A percentile compares a stretch with the other conserved stretches of the same genome.
These are phyloP conservation scores for Tachycineta bicolor DNA, from an alignment of 2,113 vertebrate genomes.

Conservation along the genomic window DNA sequence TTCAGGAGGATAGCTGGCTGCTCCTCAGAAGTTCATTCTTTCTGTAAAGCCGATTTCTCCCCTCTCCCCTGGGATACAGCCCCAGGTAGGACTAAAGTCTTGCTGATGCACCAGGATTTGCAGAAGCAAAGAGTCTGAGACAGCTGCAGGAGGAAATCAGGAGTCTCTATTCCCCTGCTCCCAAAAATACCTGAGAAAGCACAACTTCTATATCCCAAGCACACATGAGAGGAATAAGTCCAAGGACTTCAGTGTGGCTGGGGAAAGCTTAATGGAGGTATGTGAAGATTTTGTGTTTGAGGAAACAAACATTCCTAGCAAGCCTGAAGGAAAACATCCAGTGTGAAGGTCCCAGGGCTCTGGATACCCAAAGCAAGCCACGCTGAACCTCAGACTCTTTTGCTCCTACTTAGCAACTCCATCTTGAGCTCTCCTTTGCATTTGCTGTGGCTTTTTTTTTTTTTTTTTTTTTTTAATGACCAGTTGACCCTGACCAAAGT, in stretches of 20 bases:
- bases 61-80: background rate
- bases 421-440: background rate
- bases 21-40: background rate
- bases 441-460: background rate
- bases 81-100: background rate
- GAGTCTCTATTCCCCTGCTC: background rate
- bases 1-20: background rate
- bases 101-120: background rate
- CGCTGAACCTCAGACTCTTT: background rate
- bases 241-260: background rate
- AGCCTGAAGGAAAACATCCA: background rate
- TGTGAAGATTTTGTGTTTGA: background rate
- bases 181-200: background rate
- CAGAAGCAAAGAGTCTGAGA: background rate
- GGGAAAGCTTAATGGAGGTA: background rate
- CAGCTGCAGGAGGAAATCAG: background rate
- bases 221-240: background rate
- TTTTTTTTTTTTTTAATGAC: background rate
- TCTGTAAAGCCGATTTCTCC: background rate
- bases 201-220: background rate
- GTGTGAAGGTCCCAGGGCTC: background rate
- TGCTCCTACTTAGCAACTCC: background rate
- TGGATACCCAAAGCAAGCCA: background rate
- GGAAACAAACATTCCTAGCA: rapidly evolving
- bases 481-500: background rate